These are phyloP conservation scores for Zeus faber DNA, from an alignment of 2,113 vertebrate genomes.

Conservation along the genomic window DNA sequence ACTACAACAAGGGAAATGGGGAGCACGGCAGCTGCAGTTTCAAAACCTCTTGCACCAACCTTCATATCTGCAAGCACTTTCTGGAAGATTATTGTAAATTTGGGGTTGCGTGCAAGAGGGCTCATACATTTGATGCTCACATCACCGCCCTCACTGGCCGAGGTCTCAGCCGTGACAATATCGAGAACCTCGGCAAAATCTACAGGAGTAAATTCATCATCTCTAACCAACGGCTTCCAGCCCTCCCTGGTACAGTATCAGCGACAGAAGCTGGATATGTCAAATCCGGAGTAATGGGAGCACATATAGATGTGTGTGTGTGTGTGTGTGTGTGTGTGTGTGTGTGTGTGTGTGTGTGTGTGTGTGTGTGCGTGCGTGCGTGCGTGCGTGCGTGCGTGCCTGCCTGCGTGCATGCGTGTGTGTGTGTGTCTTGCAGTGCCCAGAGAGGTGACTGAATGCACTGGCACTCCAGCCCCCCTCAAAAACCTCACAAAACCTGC, in stretches of 20 bases:
- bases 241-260: conserved; percentile 23
- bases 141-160: conserved; percentile 39
- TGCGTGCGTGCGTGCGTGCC: not conserved
- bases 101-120: conserved; percentile 58
- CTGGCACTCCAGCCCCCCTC: not conserved
- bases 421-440: conserved; percentile 2
- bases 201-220: conserved; percentile 71
- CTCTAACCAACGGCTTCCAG: conserved; percentile 1
- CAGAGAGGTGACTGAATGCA: conserved; percentile 2
- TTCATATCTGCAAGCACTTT: conserved; percentile 73
- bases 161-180: conserved; percentile 54
- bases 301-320: not conserved
- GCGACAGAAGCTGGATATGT: not conserved
- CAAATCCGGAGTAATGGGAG: not conserved
- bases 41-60: conserved; percentile 56
- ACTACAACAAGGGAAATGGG: conserved; percentile 75
- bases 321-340: not conserved
- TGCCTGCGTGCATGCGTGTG: too few species aligned
- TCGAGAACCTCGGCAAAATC: conserved; percentile 43
- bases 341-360: not conserved
- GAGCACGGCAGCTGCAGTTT: conserved; percentile 65
- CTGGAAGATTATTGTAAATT: conserved; percentile 69
- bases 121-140: conserved; percentile 42
- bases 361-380: too few species aligned
- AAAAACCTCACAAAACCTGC: not conserved